Evolutionary conservation across 2,888 invertebrate genomes (phyloP).

Genomic region (Cataglyphis cursor): DNA sequence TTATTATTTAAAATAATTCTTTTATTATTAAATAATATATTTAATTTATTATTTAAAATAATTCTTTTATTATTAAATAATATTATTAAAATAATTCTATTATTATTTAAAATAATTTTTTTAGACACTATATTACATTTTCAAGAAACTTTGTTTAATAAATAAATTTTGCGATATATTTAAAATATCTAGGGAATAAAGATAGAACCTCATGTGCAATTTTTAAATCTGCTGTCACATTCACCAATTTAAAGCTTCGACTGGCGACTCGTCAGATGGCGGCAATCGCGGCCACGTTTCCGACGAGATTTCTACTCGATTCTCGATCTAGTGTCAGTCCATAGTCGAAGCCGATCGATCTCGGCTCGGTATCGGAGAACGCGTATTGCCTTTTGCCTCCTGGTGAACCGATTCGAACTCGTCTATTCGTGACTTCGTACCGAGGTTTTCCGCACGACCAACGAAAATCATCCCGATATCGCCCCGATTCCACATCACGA

Average conservation of each 20-base stretch:
- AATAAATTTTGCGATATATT: too few relatives aligned
- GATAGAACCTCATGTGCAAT: too few relatives aligned
- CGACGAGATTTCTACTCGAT: slow-evolving; percentile 71
- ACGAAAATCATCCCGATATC: slow-evolving; percentile 59
- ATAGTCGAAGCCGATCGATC: slow-evolving; percentile 77
- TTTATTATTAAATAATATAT: too few relatives aligned
- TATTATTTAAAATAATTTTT: too few relatives aligned
- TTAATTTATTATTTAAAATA: too few relatives aligned
- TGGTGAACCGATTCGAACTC: slow-evolving; percentile 25
- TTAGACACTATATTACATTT: too few relatives aligned
- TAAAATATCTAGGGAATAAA: too few relatives aligned
- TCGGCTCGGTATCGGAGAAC: slow-evolving; percentile 72
- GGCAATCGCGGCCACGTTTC: slow-evolving; percentile 17
- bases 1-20: too few relatives aligned
- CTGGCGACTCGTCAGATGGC: background rate
- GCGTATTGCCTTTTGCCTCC: slow-evolving; percentile 55
- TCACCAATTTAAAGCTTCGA: background rate
- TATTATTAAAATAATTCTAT: too few relatives aligned
- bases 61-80: too few relatives aligned
- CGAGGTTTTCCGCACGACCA: slow-evolving; percentile 58
- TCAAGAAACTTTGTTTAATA: too few relatives aligned
- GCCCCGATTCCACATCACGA: slow-evolving; percentile 6
- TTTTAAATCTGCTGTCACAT: too few relatives aligned
- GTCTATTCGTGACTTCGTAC: slow-evolving; percentile 29
- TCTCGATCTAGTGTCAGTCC: slow-evolving; percentile 3